Conservation (phyloP, 1,140 invertebrate genomes). For the Goniozus legneri region DNA sequence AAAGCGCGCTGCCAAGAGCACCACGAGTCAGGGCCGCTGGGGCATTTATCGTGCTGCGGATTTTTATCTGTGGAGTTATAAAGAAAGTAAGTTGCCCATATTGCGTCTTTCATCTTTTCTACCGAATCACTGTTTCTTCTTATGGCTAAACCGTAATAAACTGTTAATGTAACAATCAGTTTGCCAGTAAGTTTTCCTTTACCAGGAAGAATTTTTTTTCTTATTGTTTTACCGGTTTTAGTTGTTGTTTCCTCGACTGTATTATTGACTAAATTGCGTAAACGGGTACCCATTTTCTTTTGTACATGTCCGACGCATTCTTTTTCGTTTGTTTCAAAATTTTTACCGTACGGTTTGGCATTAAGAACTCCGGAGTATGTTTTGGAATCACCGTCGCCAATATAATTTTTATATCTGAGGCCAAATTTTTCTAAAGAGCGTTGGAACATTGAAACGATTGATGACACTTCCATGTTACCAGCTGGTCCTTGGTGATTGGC, state of each 20-base stretch:
- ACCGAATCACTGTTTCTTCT: slow-evolving; percentile 5
- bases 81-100: slow-evolving; percentile 3
- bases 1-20: slow-evolving; percentile 8
- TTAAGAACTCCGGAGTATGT: slow-evolving; percentile 5
- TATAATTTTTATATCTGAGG: slow-evolving; percentile 10
- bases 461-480: slow-evolving; percentile 13
- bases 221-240: slow-evolving; percentile 12
- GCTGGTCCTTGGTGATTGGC: slow-evolving; percentile 15
- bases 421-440: slow-evolving; percentile 10
- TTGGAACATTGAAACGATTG: slow-evolving; percentile 16
- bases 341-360: slow-evolving; percentile 6
- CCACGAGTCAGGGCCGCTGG: background rate
- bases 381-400: too few relatives aligned
- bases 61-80: too few relatives aligned
- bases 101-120: slow-evolving; percentile 1
- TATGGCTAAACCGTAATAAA: slow-evolving; percentile 17
- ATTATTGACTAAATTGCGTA: background rate
- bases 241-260: background rate
- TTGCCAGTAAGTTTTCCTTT: slow-evolving; percentile 23
- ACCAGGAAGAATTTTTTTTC: slow-evolving; percentile 6
- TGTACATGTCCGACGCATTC: too few relatives aligned
- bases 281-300: background rate
- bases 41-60: slow-evolving; percentile 14
- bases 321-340: slow-evolving; percentile 10
- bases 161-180: slow-evolving; percentile 26